These are phyloP conservation scores for Drosophila setifemur DNA, from an alignment of 1,140 invertebrate genomes.

Conservation along the genomic window DNA sequence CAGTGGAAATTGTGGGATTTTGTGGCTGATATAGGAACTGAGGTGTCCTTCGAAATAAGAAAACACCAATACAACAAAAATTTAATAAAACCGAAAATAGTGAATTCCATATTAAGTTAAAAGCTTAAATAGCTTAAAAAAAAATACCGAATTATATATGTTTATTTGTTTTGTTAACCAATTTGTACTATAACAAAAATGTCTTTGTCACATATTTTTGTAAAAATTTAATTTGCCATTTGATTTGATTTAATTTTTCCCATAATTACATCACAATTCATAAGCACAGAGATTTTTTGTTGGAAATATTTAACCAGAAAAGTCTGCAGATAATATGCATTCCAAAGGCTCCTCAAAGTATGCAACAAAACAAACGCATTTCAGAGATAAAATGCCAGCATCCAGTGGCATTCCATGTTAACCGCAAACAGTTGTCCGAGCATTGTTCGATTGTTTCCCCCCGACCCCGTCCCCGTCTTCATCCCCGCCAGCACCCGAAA, in stretches of 20 bases:
- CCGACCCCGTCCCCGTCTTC: not conserved
- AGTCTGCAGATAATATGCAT: conserved; percentile 5
- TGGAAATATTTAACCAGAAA: not conserved
- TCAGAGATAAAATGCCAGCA: conserved; percentile 1
- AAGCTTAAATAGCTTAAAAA: no score
- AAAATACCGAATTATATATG: no score
- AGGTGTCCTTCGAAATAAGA: not conserved
- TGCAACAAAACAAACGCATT: conserved; percentile 12
- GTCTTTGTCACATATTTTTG: no score
- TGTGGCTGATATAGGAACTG: not conserved
- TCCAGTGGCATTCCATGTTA: not conserved
- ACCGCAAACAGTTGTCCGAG: conserved; percentile 32
- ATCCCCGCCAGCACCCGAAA: not conserved
- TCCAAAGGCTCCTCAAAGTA: conserved; percentile 8
- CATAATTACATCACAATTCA: no score
- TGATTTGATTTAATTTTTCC: no score
- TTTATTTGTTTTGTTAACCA: no score
- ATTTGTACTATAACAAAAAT: no score
- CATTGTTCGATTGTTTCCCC: conserved; percentile 27
- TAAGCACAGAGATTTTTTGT: no score
- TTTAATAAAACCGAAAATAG: no score
- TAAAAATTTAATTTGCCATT: no score
- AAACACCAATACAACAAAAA: no score
- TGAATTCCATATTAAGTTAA: no score
- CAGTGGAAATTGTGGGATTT: not conserved